Evolutionary conservation across 2,888 invertebrate genomes (phyloP).

Genomic region (Pyrrhosoma nymphula): DNA sequence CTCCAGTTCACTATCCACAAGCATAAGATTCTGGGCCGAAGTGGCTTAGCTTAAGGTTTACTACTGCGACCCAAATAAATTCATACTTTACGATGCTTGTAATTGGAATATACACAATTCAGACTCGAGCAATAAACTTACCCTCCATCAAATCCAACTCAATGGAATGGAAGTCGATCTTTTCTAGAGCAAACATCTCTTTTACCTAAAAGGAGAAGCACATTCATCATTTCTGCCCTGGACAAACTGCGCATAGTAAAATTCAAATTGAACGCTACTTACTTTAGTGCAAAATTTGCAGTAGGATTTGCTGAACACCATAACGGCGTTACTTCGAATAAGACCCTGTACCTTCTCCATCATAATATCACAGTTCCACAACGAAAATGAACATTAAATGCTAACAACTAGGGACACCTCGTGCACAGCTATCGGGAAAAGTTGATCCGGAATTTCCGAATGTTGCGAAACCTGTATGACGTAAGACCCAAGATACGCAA

Average conservation of each 20-base stretch:
- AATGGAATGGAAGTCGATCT: conserved; percentile 75
- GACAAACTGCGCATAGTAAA: not conserved
- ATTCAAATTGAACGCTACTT: conserved; percentile 69
- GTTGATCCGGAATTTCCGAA: not conserved
- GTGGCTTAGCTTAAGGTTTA: too few species aligned
- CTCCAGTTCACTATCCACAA: too few species aligned
- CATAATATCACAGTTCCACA: not conserved
- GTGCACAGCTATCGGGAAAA: not conserved
- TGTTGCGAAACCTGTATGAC: not conserved
- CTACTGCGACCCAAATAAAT: too few species aligned
- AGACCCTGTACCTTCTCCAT: conserved; percentile 73
- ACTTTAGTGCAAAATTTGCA: conserved; percentile 80
- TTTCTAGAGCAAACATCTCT: conserved; percentile 76
- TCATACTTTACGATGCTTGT: too few species aligned
- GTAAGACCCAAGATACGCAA: not conserved
- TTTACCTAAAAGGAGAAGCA: conserved; percentile 77
- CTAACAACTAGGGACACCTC: not conserved
- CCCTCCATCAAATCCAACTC: conserved; percentile 77
- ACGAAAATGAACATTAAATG: not conserved
- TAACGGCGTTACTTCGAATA: conserved; percentile 76
- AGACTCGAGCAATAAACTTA: not conserved
- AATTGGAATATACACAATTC: too few species aligned
- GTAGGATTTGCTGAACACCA: conserved; percentile 79
- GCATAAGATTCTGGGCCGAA: too few species aligned
- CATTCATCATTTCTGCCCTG: not conserved